Conservation (phyloP, 2,888 invertebrate species). For the Calameuta idolon region DNA sequence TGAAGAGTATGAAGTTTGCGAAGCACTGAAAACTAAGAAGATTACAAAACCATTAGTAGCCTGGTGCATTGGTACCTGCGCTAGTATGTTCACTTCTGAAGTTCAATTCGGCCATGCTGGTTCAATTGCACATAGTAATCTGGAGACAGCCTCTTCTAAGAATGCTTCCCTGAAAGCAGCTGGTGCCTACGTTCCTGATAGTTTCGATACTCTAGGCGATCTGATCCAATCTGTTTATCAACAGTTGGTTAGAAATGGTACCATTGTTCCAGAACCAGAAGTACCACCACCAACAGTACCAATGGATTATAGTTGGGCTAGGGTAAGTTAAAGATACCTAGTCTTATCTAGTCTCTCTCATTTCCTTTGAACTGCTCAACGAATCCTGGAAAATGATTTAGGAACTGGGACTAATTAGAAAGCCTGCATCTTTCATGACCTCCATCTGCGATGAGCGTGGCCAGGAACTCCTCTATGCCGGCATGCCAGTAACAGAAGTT, state of each 20-base stretch:
- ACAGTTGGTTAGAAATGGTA: conserved; percentile 82
- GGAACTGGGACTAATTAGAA: conserved; percentile 97
- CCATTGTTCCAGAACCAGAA: conserved; percentile 89
- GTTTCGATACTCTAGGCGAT: conserved; percentile 92
- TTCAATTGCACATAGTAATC: conserved; percentile 93
- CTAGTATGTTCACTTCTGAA: conserved; percentile 73
- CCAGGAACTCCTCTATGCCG: conserved; percentile 96
- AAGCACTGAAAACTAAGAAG: conserved; percentile 81
- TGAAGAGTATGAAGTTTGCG: conserved; percentile 97
- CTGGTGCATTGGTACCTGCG: conserved; percentile 98
- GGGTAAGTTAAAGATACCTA: conserved; percentile 68
- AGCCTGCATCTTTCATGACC: conserved; percentile 99
- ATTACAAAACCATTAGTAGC: conserved; percentile 96
- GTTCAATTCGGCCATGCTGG: conserved; percentile 99
- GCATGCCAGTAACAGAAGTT: conserved; percentile 89
- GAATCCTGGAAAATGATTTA: conserved; percentile 55
- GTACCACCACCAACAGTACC: conserved; percentile 99
- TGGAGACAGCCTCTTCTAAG: conserved; percentile 94
- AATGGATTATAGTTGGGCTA: conserved; percentile 99
- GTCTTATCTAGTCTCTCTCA: not conserved
- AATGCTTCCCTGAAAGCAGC: conserved; percentile 85
- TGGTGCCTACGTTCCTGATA: conserved; percentile 92
- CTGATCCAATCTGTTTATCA: conserved; percentile 81
- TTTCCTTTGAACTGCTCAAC: not conserved
- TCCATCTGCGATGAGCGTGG: conserved; percentile 99